Conservation (phyloP, 2,797 vertebrate species). For the Cryptoprocta ferox region DNA sequence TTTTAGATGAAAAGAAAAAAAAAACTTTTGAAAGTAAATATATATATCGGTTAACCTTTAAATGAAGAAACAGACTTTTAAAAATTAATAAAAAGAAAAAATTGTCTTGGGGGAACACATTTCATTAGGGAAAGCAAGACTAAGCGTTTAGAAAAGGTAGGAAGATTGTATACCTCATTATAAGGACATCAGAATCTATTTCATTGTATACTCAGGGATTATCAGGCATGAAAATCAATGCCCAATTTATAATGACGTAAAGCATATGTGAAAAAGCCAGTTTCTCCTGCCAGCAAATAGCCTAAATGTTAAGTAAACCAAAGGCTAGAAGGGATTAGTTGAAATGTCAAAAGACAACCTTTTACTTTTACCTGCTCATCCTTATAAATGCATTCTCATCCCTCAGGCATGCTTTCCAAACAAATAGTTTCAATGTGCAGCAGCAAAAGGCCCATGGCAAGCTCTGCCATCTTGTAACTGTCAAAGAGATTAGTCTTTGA, state of each 20-base stretch:
- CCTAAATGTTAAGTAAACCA: constrained; percentile 93
- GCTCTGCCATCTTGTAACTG: constrained; percentile 94
- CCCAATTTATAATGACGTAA: constrained; percentile 94
- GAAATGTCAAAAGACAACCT: constrained; percentile 97
- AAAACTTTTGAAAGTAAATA: neutral
- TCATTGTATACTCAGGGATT: constrained; percentile 88
- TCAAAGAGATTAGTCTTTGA: constrained; percentile 93
- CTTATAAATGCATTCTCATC: constrained; percentile 94
- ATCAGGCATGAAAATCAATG: constrained; percentile 86
- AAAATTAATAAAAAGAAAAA: constrained; percentile 1
- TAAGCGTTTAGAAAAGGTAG: constrained; percentile 86
- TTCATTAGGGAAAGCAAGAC: constrained; percentile 79
- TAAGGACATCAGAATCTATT: constrained; percentile 92
- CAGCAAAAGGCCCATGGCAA: constrained; percentile 90
- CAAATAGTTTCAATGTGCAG: constrained; percentile 85
- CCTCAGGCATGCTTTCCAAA: constrained; percentile 92
- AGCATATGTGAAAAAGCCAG: constrained; percentile 99
- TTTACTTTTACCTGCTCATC: constrained; percentile 95
- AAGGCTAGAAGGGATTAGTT: constrained; percentile 95
- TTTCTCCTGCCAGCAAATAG: constrained; percentile 96
- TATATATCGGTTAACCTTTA: constrained; percentile 32
- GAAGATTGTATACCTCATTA: constrained; percentile 91
- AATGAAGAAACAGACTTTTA: constrained; percentile 21
- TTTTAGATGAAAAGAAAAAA: neutral
- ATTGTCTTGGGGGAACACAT: constrained; percentile 54